Base-by-base conservation (phyloP, 2,113 vertebrate genomes). In the Hemiprocne comata region DNA sequence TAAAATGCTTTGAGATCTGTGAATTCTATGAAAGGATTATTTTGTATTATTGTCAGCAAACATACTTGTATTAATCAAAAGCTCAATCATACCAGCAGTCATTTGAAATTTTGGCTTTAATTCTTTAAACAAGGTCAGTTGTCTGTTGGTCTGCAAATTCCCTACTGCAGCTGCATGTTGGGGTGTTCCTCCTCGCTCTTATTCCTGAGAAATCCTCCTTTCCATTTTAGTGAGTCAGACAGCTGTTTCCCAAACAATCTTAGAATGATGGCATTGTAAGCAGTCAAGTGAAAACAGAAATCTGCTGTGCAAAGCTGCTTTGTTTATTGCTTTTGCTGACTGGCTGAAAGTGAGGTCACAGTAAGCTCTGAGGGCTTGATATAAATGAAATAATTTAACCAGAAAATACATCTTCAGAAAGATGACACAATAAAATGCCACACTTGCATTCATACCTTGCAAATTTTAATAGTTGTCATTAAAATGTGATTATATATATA, bases 301-400 rank as follows among this genome's bases (percentile, higher is more conserved):
- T 66, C 28, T 70, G 58, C 70, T 76, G 87, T 79, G 82, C 94
- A 69, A 85, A 81, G 51, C 65, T 89, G 16, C 75, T 91, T 94
- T 89, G 38, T 83, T 92, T 86, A 66, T 92, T 66, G 36, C 28
- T 93, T 94, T 70, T 80, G 85, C 71, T 95, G 85, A 76, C 72
- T 94, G 67, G 28, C 28, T 77, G 72, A 54, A 80, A 83, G 55
- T 70, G 54, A 88, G 82, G 76, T 93, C 46, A 61, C 29, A 34
- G 28, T 46, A 61, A 85, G 51, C 54, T 94, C 4, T 1, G 46
- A 69, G 13, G 16, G 21, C 40, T 82, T 75, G 34, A 31, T 75
- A 58, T 1, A 76, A 93, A 90, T 58, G 13, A 94, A 92, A 75
- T 84, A 67, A 83, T 85, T 85, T 89, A 78, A 44, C 21, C 13